phyloP scores from a whole-genome alignment of 2,888 invertebrate genomes.

The Scaptomyza caliginosa region DNA sequence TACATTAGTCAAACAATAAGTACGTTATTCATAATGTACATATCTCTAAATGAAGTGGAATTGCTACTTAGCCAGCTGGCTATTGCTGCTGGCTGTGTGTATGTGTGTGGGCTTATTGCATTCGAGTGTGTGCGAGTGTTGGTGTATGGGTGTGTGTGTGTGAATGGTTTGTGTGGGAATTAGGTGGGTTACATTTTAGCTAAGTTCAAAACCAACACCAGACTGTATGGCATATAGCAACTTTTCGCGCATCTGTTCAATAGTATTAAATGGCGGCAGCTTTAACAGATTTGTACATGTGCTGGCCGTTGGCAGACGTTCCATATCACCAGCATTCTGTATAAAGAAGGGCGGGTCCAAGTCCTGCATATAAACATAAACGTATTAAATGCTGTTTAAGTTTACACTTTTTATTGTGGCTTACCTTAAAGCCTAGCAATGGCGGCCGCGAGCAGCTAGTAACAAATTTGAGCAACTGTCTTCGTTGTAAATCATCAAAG shows the following conservation, averaged over 20 bases:
- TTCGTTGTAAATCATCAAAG: conserved; percentile 92
- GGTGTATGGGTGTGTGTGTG: conserved; percentile 1
- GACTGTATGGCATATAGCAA: conserved; percentile 96
- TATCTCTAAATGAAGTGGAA: conserved; percentile 58
- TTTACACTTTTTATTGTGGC: conserved; percentile 2
- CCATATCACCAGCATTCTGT: conserved; percentile 94
- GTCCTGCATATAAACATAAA: conserved; percentile 86
- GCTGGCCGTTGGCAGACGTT: conserved; percentile 97
- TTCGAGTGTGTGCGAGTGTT: conserved; percentile 46
- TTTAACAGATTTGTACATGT: conserved; percentile 99
- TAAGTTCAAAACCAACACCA: conserved; percentile 97
- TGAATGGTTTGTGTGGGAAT: conserved; percentile 22
- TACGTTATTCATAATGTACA: conserved; percentile 55
- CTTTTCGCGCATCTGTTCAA: conserved; percentile 91
- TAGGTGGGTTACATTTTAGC: conserved; percentile 85
- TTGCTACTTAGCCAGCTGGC: conserved; percentile 35
- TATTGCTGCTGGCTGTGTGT: conserved; percentile 26
- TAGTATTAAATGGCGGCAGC: conserved; percentile 94
- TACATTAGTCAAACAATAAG: conserved; percentile 57
- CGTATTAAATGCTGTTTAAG: neutral
- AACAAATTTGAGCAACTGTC: conserved; percentile 97
- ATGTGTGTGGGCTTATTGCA: conserved; percentile 20
- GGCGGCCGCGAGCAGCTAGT: conserved; percentile 99
- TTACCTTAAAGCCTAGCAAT: conserved; percentile 96
- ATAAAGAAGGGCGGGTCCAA: conserved; percentile 98